Percentiles rank a stretch among this genome's conserved stretches.
phyloP scores from a whole-genome alignment of 2,113 vertebrate genomes.

The Menura novaehollandiae region DNA sequence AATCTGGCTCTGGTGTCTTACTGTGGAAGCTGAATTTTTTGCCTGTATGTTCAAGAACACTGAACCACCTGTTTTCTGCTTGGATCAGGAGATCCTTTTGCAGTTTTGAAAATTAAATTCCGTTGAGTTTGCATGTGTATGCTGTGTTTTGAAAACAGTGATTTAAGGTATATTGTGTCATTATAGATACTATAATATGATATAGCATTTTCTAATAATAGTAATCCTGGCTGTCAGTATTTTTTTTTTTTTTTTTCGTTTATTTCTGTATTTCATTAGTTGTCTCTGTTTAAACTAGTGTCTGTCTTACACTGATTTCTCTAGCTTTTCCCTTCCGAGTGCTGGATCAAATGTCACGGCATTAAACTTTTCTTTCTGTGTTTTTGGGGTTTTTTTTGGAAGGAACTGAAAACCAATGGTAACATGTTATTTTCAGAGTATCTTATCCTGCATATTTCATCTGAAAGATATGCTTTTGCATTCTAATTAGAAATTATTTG shows the following conservation, averaged over 20 bases:
- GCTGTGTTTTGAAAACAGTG: neutral
- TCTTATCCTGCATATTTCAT: neutral
- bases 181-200: neutral
- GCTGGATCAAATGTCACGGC: neutral
- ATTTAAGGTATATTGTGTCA: neutral
- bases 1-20: neutral
- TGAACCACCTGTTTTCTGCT: neutral
- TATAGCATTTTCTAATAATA: neutral
- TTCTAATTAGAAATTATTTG: constrained; percentile 3
- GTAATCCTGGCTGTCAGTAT: neutral
- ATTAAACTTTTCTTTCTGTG: neutral
- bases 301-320: neutral
- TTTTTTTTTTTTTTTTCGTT: neutral
- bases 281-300: neutral
- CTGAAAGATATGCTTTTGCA: neutral
- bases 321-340: neutral
- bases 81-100: neutral
- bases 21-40: neutral
- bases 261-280: neutral
- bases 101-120: neutral
- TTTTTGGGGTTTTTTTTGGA: neutral
- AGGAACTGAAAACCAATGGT: neutral
- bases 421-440: neutral
- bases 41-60: neutral
- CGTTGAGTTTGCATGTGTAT: neutral